Base-by-base conservation (phyloP, 2,888 invertebrate genomes). In the Uloborus plumipes region DNA sequence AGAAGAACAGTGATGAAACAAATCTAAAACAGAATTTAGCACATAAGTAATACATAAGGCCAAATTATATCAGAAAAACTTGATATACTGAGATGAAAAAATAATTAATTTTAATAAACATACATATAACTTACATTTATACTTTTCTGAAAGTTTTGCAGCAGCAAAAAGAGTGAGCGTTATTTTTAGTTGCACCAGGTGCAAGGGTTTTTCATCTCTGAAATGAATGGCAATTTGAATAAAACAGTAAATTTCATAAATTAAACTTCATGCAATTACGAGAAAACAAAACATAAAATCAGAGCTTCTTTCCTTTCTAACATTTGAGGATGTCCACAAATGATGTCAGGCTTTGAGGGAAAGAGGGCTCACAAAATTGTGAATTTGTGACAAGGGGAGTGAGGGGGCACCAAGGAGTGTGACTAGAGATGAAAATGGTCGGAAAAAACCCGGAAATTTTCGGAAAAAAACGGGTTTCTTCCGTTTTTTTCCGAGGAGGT, bases 101-200 rank as follows among this genome's bases (percentile, higher is more conserved):
- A 20, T 53, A 47, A 71, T 49, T 47, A 14, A 55, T 20, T 51
- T 20, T 65, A 70, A 70, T 31, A 70, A 4, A 39, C 31, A 26
- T n/a, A n/a, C 26, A 16, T 58, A n/a, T 20, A 53, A 87, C 88
- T 86, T 87, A 89, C 89, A 94, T 82, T 91, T 90, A 86, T 92
- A 91, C 86, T 92, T 92, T 83, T 94, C 93, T 66, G 91, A 89
- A 15, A 93, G 90, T 22, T 92, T 91, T 61, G 87, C 87, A 51
- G 93, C 92, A 85, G 93, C 93, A 76, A 95, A 89, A 11, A 94
- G 88, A 65, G 92, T 92, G 69, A 95, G 89, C 0, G 92, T 90
- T 0, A 93, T 91, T 89, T 94, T 94, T 0, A 93, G 91, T 78
- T 93, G 92, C 74, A 93, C 88, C 0, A 94, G 93, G 87, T 92